phyloP scores from a whole-genome alignment of 2,797 vertebrate genomes.

The Agapornis canus region DNA sequence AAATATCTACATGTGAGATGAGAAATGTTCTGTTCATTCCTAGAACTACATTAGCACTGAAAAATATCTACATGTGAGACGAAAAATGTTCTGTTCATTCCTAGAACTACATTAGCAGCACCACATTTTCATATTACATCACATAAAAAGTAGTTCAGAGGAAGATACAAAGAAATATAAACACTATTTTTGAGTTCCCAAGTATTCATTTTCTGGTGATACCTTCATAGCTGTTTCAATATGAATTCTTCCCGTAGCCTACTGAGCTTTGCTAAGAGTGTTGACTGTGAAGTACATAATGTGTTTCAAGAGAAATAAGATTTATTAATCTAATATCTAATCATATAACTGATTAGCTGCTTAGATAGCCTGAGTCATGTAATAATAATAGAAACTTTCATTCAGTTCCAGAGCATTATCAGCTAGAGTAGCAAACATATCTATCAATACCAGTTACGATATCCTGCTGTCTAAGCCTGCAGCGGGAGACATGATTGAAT shows the following conservation, averaged over 20 bases:
- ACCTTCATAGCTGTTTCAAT: neutral
- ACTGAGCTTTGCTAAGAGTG: neutral
- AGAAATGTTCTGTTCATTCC: neutral
- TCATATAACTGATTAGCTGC: slow-evolving; percentile 5
- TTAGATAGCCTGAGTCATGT: slow-evolving; percentile 22
- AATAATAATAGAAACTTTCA: slow-evolving; percentile 22
- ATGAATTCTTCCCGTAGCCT: neutral
- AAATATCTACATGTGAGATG: neutral
- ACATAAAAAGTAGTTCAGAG: neutral
- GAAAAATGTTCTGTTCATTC: neutral
- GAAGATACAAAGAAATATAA: neutral
- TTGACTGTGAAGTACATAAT: neutral
- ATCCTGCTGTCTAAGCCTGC: slow-evolving; percentile 42
- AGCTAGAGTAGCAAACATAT: slow-evolving; percentile 30
- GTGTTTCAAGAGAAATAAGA: neutral
- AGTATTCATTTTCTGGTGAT: neutral
- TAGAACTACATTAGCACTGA: neutral
- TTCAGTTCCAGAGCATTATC: slow-evolving; percentile 3
- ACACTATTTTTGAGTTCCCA: neutral
- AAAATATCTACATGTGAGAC: neutral
- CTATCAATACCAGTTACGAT: slow-evolving; percentile 23
- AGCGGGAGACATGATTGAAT: slow-evolving; percentile 42
- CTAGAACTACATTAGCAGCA: neutral
- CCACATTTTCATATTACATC: neutral
- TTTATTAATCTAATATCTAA: neutral